Percentiles rank a stretch among this genome's conserved stretches.
These are phyloP conservation scores for Leptosomus discolor DNA, from an alignment of 2,113 vertebrate species.

Conservation along the genomic window DNA sequence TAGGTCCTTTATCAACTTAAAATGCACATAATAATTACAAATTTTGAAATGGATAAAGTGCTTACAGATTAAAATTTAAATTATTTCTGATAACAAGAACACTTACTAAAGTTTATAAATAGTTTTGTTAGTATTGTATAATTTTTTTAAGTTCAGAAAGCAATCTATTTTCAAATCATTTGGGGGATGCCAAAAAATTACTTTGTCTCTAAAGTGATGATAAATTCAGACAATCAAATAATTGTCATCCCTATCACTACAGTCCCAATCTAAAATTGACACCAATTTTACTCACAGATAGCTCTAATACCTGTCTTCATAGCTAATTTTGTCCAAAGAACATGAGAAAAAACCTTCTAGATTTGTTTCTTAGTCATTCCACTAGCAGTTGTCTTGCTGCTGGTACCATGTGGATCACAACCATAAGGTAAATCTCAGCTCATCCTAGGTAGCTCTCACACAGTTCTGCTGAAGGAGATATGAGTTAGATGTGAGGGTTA, in stretches of 20 bases:
- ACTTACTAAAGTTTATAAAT: not conserved
- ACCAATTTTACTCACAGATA: not conserved
- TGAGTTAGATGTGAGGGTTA: not conserved
- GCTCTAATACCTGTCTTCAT: not conserved
- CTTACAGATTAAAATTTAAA: not conserved
- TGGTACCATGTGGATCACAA: not conserved
- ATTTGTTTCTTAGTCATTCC: not conserved
- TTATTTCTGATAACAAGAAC: not conserved
- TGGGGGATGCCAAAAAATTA: not conserved
- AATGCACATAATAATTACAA: not conserved
- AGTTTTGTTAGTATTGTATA: not conserved
- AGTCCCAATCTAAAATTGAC: not conserved
- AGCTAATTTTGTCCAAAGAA: not conserved
- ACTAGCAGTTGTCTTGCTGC: not conserved
- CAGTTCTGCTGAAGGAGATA: not conserved
- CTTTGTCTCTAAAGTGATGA: not conserved
- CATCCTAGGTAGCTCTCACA: not conserved
- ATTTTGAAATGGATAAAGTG: not conserved
- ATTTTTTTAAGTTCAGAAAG: conserved; percentile 6
- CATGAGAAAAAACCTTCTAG: not conserved
- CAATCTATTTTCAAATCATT: not conserved
- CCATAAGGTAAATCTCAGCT: not conserved
- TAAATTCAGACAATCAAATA: not conserved
- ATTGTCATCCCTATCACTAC: not conserved
- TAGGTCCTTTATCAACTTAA: not conserved